phyloP scores from a whole-genome alignment of 2,797 vertebrate species.

The Serranus cabrilla region DNA sequence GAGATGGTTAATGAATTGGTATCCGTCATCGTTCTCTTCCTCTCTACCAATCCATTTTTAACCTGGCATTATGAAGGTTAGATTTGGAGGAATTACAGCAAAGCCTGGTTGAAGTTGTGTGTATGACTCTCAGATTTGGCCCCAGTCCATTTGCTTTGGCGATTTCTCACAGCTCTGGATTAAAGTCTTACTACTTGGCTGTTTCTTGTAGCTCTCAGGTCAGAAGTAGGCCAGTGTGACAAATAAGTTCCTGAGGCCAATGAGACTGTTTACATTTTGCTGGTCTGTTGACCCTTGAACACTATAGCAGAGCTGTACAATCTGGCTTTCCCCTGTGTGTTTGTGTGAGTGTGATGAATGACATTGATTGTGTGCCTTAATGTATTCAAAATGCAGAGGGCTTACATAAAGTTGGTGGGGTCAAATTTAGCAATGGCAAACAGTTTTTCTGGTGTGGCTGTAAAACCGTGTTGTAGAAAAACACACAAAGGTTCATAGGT shows the following conservation, averaged over 20 bases:
- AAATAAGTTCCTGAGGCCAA: constrained; percentile 62
- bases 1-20: neutral
- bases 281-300: constrained; percentile 63
- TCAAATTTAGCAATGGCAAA: neutral
- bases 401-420: neutral
- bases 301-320: neutral
- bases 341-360: neutral
- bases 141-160: constrained; percentile 22
- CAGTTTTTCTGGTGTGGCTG: neutral
- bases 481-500: neutral
- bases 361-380: neutral
- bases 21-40: neutral
- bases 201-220: constrained; percentile 60
- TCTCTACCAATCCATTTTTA: neutral
- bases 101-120: constrained; percentile 17
- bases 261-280: constrained; percentile 60
- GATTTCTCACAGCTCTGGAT: constrained; percentile 47
- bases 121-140: constrained; percentile 10
- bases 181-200: constrained; percentile 50
- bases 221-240: constrained; percentile 74
- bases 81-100: neutral
- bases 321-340: neutral
- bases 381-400: neutral
- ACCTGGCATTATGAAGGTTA: neutral
- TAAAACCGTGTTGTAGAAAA: constrained; percentile 5